Percentiles rank a stretch among this genome's conserved stretches.
Evolutionary conservation across 2,888 invertebrate species (phyloP).

Genomic region (Amaurobius ferox): DNA sequence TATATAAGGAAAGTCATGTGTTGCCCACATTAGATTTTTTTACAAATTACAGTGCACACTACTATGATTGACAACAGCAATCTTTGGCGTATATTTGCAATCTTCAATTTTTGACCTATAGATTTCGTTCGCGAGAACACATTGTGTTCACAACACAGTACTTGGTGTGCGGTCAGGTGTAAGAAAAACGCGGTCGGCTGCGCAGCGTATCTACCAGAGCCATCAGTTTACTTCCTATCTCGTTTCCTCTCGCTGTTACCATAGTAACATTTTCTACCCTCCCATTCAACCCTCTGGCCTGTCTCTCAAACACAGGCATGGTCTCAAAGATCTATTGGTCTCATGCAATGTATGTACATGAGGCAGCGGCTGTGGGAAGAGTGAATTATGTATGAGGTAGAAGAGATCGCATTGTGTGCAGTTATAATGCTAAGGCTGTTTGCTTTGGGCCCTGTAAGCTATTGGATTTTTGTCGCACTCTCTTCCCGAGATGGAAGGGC

Average conservation of each 20-base stretch:
- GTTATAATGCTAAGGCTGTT: conserved; percentile 33
- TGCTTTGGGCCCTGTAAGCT: conserved; percentile 25
- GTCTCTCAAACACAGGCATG: background rate
- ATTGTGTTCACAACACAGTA: background rate
- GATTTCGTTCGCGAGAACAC: too few relatives aligned
- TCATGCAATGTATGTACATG: conserved; percentile 14
- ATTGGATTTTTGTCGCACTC: conserved; percentile 3
- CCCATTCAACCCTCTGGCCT: background rate
- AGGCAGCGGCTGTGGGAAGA: background rate
- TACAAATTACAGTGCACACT: too few relatives aligned
- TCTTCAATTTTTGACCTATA: too few relatives aligned
- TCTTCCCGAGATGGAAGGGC: background rate
- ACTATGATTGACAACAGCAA: too few relatives aligned
- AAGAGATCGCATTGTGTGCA: conserved; percentile 28
- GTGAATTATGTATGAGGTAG: conserved; percentile 16
- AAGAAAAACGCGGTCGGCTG: conserved; percentile 34
- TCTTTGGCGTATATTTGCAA: too few relatives aligned
- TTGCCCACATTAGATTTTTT: too few relatives aligned
- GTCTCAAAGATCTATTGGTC: too few relatives aligned
- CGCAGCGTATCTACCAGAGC: background rate
- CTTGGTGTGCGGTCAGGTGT: conserved; percentile 53
- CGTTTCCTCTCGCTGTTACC: conserved; percentile 33
- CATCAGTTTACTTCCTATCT: conserved; percentile 21
- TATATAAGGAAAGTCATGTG: too few relatives aligned
- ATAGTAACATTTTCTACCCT: conserved; percentile 39